Evolutionary conservation across 2,113 vertebrate genomes (phyloP).

Genomic region (Cettia cetti): DNA sequence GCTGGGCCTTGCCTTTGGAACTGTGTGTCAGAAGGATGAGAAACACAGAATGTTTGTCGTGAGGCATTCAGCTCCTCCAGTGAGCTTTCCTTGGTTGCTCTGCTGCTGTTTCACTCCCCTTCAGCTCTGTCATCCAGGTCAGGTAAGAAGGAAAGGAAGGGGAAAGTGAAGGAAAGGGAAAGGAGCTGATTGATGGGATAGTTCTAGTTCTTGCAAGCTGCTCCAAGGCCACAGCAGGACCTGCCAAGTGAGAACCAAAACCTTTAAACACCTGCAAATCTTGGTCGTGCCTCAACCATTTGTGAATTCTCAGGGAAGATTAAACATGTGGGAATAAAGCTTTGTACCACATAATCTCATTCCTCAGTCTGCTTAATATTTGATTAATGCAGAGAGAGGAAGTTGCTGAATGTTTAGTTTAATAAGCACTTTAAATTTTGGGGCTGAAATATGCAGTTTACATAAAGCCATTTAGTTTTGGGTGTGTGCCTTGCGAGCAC

Average conservation of each 20-base stretch:
- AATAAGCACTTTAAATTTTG: not conserved
- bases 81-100: not conserved
- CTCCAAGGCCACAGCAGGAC: rapidly evolving
- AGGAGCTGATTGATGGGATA: not conserved
- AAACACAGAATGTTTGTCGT: no score
- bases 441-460: not conserved
- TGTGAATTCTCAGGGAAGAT: not conserved
- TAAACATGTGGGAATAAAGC: not conserved
- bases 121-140: not conserved
- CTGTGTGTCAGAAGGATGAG: not conserved
- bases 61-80: not conserved
- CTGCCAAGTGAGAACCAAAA: constrained; percentile 18
- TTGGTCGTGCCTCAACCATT: constrained; percentile 3
- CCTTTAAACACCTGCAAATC: constrained; percentile 17
- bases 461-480: not conserved
- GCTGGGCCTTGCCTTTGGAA: not conserved
- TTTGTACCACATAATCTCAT: not conserved
- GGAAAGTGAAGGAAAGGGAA: not conserved
- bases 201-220: constrained; percentile 20
- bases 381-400: constrained; percentile 27
- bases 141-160: not conserved
- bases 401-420: not conserved
- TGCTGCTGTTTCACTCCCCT: not conserved
- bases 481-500: not conserved
- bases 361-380: not conserved